Evolutionary conservation across 1,140 invertebrate genomes (phyloP), one percentile per base, ranked within the genome.

Genomic region (Calliphora vicina): DNA sequence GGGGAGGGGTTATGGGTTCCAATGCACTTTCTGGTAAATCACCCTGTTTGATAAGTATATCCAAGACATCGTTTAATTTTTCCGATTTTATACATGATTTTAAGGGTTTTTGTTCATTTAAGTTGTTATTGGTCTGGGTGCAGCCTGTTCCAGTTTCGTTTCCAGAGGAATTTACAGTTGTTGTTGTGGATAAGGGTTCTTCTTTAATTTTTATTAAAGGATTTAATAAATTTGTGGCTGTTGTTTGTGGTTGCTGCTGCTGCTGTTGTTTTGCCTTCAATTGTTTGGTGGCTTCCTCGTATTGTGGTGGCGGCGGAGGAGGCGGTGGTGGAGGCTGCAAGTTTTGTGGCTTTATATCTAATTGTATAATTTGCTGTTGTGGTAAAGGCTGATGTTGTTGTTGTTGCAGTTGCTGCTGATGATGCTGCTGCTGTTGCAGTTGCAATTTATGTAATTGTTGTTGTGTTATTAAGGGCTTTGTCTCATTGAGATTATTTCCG

Each of bases 21-120:
- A 78, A 25, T 0, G 96, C 96, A 87, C 96, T 97, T 1, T 97
- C 94, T 1, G 97, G 96, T 23, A 98, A 88, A 88, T 98, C 97
- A 71, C 97, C 97, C 90, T 97, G 97, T 89, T 97, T 95, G 23
- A 98, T 98, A 0, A 99, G 92, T 86, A 99, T 98, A 88, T 98
- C 97, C n/a, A 99, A 90, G 0, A 99, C 97, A 91, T 99, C 97
- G 88, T 98, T 97, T 83, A 99, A 96, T 50, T 96, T 96, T 90
- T 98, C 96, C 88, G 95, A 95, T 86, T 96, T 96, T 17, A 96
- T 91, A 85, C 92, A 92, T 82, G 87, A 92, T 83, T 94, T 94
- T 80, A 71, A 42, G 85, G 88, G 67, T 86, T 89, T 50, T 26
- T 84, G n/a, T 15, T 72, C 50, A 23, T 67, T 81, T 71, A 42